Percentiles rank a stretch among this genome's conserved stretches.
Conservation (phyloP, 2,113 vertebrate species). For the Hippocampus guttulatus region DNA sequence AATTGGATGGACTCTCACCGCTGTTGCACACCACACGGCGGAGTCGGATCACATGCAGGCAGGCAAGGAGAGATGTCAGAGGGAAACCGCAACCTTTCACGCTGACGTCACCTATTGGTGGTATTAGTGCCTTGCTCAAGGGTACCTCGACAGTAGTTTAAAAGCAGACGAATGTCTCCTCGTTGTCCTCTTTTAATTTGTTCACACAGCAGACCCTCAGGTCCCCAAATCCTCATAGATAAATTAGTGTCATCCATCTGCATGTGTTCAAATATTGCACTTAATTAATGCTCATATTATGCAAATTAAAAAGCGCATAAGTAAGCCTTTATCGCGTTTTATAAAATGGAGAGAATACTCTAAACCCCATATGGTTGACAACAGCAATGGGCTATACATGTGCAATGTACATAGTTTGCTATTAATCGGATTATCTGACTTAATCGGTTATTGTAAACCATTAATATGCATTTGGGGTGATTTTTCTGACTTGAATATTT, state of each 20-base stretch:
- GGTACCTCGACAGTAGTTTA: background rate
- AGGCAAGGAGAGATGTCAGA: background rate
- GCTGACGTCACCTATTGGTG: background rate
- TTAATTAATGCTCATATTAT: background rate
- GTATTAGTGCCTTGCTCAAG: background rate
- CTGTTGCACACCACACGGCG: background rate
- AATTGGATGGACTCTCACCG: background rate
- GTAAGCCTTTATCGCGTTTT: background rate
- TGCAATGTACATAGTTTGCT: conserved; percentile 2
- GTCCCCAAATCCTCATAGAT: background rate
- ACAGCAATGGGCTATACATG: background rate
- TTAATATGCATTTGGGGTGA: background rate
- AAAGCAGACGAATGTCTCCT: background rate
- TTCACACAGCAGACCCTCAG: background rate
- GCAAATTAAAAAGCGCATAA: background rate
- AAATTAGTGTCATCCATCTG: background rate
- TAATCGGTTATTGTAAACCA: background rate
- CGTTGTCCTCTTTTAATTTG: background rate
- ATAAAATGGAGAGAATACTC: background rate
- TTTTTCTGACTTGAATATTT: background rate
- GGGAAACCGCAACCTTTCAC: background rate
- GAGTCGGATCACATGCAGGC: background rate
- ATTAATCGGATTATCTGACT: conserved; percentile 17
- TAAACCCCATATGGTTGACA: background rate
- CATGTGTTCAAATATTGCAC: background rate